These are phyloP conservation scores for Babylonia areolata DNA, from an alignment of 1,140 invertebrate genomes.

Conservation along the genomic window DNA sequence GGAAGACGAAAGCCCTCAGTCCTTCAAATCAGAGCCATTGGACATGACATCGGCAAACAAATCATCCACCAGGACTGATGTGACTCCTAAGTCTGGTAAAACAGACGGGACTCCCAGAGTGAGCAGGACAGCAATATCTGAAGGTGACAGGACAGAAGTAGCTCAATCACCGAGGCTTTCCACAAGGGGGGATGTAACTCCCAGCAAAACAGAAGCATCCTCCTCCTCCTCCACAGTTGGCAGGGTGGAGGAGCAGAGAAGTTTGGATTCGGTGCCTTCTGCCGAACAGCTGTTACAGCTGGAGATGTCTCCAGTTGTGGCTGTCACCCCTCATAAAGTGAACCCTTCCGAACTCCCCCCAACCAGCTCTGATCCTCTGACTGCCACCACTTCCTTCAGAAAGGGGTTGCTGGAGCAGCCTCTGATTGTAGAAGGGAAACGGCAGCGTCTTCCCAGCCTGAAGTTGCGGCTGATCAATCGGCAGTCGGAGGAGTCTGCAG, in stretches of 20 bases:
- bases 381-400: conserved; percentile 1
- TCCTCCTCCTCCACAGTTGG: too few relatives aligned
- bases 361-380: neutral
- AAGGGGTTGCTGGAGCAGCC: conserved; percentile 64
- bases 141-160: too few relatives aligned
- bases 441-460: conserved; percentile 72
- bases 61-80: too few relatives aligned
- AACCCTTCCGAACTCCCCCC: neutral
- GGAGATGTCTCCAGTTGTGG: neutral
- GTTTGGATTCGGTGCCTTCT: neutral
- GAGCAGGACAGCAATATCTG: neutral
- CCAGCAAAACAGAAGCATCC: too few relatives aligned
- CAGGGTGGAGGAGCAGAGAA: neutral
- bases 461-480: conserved; percentile 59
- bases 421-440: conserved; percentile 73
- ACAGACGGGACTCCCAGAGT: neutral
- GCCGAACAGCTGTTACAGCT: conserved; percentile 1
- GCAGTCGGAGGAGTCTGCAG: neutral
- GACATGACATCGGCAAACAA: too few relatives aligned
- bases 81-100: too few relatives aligned
- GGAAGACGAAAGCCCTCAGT: neutral
- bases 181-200: too few relatives aligned
- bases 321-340: neutral
- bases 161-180: neutral
- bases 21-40: neutral